Conservation (phyloP, 2,888 invertebrate species). For the Melipona beecheii region DNA sequence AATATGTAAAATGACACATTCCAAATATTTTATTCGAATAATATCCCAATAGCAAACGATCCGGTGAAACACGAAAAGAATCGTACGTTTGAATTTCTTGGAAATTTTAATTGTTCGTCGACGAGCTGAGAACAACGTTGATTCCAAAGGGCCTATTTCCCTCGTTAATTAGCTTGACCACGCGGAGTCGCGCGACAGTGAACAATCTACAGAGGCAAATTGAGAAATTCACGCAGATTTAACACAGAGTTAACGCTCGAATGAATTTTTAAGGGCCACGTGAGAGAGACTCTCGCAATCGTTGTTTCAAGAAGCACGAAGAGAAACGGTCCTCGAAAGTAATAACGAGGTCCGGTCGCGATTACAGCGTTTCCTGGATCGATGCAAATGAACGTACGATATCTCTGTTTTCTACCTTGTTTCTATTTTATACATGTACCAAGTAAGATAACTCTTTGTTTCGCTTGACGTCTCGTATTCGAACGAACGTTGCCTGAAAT, state of each 20-base stretch:
- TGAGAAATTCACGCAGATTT: too few species aligned
- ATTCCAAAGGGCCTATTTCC: background rate
- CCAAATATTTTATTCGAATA: too few species aligned
- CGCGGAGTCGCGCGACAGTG: background rate
- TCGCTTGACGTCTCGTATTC: background rate
- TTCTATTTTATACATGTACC: background rate
- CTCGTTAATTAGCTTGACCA: slow-evolving; percentile 33
- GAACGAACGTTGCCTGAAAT: background rate
- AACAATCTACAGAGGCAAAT: too few species aligned
- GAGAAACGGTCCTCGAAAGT: slow-evolving; percentile 44
- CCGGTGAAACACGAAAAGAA: too few species aligned
- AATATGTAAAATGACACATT: too few species aligned
- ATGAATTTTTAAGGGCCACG: background rate
- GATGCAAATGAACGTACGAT: slow-evolving; percentile 38
- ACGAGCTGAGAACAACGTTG: background rate
- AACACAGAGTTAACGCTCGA: background rate
- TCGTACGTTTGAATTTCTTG: background rate
- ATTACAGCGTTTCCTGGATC: slow-evolving; percentile 35
- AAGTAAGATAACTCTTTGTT: background rate
- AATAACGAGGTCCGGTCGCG: slow-evolving; percentile 41
- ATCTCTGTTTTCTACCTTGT: background rate
- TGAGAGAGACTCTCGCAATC: slow-evolving; percentile 3
- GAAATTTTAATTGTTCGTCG: slow-evolving; percentile 9
- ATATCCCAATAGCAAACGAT: too few species aligned
- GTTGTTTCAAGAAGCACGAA: slow-evolving; percentile 25